A percentile compares a stretch with the other conserved stretches of the same genome.
phyloP scores from a whole-genome alignment of 2,797 vertebrate species.

The Heterohyrax brucei region DNA sequence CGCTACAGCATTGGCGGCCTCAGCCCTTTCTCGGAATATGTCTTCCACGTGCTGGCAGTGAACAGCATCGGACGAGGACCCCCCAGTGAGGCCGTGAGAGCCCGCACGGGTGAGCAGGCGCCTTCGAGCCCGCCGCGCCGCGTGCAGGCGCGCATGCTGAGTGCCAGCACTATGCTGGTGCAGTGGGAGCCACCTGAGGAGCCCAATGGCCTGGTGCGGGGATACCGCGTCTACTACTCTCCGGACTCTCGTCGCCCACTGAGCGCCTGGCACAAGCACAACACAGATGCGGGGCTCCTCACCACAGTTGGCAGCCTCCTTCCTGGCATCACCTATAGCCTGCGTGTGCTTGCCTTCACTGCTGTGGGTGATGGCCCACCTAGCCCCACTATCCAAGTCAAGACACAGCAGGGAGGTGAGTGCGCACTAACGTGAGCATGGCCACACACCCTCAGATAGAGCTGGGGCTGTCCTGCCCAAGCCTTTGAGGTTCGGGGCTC shows the following conservation, averaged over 20 bases:
- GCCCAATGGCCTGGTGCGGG: slow-evolving; percentile 96
- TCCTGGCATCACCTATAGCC: slow-evolving; percentile 96
- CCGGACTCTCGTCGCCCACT: slow-evolving; percentile 91
- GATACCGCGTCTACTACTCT: slow-evolving; percentile 97
- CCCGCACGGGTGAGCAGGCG: slow-evolving; percentile 97
- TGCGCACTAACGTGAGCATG: fast-evolving
- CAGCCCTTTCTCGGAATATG: slow-evolving; percentile 97
- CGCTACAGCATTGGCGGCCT: slow-evolving; percentile 99
- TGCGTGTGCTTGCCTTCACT: slow-evolving; percentile 96
- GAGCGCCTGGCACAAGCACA: slow-evolving; percentile 96
- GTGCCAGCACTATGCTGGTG: slow-evolving; percentile 96
- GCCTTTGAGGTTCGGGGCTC: neutral
- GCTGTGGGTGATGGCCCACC: slow-evolving; percentile 97
- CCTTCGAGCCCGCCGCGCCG: slow-evolving; percentile 96
- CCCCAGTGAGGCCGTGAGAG: slow-evolving; percentile 93
- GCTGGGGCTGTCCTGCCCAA: neutral
- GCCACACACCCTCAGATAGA: fast-evolving
- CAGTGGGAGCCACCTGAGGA: slow-evolving; percentile 98
- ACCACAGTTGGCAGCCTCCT: slow-evolving; percentile 96
- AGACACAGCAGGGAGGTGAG: slow-evolving; percentile 98
- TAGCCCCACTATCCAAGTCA: slow-evolving; percentile 96
- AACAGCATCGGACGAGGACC: slow-evolving; percentile 98
- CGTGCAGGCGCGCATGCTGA: slow-evolving; percentile 96
- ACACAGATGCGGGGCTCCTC: slow-evolving; percentile 95
- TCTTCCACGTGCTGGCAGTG: slow-evolving; percentile 96